Base-by-base conservation (phyloP, 2,113 vertebrate species). In the Tragelaphus scriptus region DNA sequence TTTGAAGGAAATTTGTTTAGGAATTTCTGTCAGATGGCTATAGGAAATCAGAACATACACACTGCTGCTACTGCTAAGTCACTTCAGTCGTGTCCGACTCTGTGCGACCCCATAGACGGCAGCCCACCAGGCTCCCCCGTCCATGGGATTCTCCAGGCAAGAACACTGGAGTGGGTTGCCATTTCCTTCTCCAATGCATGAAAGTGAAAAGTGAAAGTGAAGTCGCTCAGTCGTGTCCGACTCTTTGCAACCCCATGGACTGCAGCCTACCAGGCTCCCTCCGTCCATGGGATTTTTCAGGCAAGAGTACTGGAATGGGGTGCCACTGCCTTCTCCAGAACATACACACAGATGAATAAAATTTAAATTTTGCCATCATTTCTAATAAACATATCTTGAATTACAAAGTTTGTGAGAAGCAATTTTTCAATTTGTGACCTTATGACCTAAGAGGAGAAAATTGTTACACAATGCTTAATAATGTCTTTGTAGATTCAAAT, bases 1-100 rank as follows among this genome's bases (percentile, higher is more conserved):
- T 77, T 79, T 68, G 44, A 97, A 95, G 90, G 30, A 94, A 90
- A 51, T 32, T 16, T 77, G 9, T 81, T 95, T 90, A 97, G 68
- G 26, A 92, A 94, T 71, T 94, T 91, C 88, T 89, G 25, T 94
- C 92, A 91, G 19, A 56, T 21, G 32, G 79, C 59, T 89, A 63
- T 58, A 93, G 58, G 30, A 90, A 36, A 89, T 93, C 59, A 92
- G 86, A 96, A 68, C 25, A 93, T 9, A 84, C 25, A 85, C 25
- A 88, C 6, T 44, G 44, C 44, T 44, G 44, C 44, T 44, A 44
- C 44, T 44, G 44, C 44, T 44, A 44, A 44, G 44, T 44, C 44
- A 44, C 44, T 44, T 44, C 5, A 44, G 44, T 44, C 44, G 1
- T 44, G 44, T 44, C 44, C 1, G 5, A 44, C 44, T 44, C 44